Percentiles rank a stretch among this genome's conserved stretches.
Evolutionary conservation across 2,113 vertebrate species (phyloP).

Genomic region (Cranoglanis bouderius): DNA sequence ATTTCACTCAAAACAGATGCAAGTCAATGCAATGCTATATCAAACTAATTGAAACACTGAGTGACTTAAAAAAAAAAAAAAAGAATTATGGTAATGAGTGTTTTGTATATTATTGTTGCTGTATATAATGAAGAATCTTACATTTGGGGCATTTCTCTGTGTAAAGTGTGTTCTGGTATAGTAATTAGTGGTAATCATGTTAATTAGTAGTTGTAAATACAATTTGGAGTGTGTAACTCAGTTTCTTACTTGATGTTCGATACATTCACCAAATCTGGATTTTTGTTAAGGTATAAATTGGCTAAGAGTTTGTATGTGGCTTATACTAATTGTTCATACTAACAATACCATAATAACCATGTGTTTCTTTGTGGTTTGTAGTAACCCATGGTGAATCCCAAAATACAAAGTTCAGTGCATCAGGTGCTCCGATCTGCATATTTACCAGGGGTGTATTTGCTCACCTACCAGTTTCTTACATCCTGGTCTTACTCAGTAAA

Average conservation of each 20-base stretch:
- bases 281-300: background rate
- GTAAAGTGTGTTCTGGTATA: background rate
- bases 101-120: background rate
- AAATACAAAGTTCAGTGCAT: slow-evolving; percentile 39
- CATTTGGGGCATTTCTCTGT: background rate
- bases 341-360: background rate
- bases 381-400: background rate
- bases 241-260: background rate
- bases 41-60: background rate
- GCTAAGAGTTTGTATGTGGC: background rate
- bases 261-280: background rate
- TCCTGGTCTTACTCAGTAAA: slow-evolving; percentile 69
- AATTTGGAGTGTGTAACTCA: background rate
- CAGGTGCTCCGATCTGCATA: slow-evolving; percentile 52
- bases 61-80: background rate
- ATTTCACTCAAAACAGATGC: background rate
- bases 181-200: background rate
- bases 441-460: slow-evolving; percentile 73
- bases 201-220: background rate
- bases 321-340: background rate
- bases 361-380: background rate
- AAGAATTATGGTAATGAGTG: background rate
- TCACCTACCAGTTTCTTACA: slow-evolving; percentile 62
- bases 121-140: background rate
- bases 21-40: background rate